phyloP scores from a whole-genome alignment of 2,113 vertebrate species.

The Tragulus kanchil region DNA sequence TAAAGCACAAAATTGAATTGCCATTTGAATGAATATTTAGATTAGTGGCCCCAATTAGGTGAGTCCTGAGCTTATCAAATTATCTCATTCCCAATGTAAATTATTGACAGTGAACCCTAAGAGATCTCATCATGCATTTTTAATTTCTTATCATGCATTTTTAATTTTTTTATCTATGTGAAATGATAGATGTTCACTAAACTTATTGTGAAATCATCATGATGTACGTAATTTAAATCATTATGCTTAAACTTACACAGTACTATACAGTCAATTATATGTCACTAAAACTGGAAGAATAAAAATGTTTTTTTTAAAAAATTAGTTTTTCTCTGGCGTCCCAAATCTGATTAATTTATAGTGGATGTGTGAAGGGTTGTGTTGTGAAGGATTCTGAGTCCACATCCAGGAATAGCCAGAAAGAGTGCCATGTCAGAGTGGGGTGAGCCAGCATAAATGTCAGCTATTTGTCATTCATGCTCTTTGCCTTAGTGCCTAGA shows the following conservation, averaged over 20 bases:
- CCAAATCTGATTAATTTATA: slow-evolving; percentile 13
- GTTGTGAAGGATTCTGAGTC: slow-evolving; percentile 39
- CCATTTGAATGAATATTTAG: neutral
- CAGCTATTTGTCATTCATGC: slow-evolving; percentile 6
- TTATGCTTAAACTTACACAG: no score
- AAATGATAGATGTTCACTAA: no score
- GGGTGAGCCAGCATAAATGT: neutral
- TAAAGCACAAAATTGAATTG: neutral
- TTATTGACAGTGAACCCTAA: no score
- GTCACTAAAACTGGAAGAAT: no score
- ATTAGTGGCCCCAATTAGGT: neutral
- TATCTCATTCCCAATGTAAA: slow-evolving; percentile 27
- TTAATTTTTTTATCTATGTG: no score
- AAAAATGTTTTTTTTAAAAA: no score
- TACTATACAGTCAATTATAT: no score
- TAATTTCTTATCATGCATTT: no score
- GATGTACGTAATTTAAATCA: no score
- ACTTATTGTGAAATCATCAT: no score
- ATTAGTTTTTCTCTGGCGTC: neutral
- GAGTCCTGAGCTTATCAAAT: slow-evolving; percentile 31
- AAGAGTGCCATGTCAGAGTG: neutral
- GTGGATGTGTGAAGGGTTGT: neutral
- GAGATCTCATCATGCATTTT: no score
- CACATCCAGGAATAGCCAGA: slow-evolving; percentile 34
- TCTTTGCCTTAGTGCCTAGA: slow-evolving; percentile 17